Evolutionary conservation across 2,113 vertebrate genomes (phyloP).

Genomic region (Channa argus): DNA sequence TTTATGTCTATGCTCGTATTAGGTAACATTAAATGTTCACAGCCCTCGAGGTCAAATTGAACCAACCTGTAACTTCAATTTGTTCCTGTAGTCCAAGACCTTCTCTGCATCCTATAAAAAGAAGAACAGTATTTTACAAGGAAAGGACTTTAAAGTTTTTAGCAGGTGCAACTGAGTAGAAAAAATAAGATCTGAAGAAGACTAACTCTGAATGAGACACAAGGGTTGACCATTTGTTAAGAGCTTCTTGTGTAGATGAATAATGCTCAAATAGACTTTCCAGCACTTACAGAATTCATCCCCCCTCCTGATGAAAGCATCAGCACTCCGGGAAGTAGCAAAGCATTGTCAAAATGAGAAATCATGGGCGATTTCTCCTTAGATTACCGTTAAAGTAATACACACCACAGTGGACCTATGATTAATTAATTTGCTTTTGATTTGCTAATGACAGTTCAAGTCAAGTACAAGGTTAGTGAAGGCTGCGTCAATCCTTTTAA

Average conservation of each 20-base stretch:
- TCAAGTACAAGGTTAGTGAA: conserved; percentile 80
- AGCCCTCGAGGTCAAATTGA: conserved; percentile 21
- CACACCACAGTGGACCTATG: conserved; percentile 55
- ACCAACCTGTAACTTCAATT: neutral
- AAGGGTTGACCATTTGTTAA: conserved; percentile 58
- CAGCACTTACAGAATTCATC: conserved; percentile 75
- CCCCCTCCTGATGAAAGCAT: conserved; percentile 66
- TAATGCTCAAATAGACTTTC: conserved; percentile 74
- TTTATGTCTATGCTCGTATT: conserved; percentile 9
- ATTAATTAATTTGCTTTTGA: conserved; percentile 83
- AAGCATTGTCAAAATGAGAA: conserved; percentile 74
- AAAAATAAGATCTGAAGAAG: conserved; percentile 30
- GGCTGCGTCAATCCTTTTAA: conserved; percentile 81
- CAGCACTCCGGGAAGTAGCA: conserved; percentile 70
- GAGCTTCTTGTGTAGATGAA: conserved; percentile 67
- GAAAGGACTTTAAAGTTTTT: neutral
- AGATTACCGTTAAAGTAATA: conserved; percentile 81
- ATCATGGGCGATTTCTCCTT: conserved; percentile 72
- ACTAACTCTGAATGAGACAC: conserved; percentile 32
- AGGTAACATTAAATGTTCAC: conserved; percentile 15
- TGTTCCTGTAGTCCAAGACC: too few species aligned
- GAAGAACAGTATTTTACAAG: neutral
- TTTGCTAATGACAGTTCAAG: conserved; percentile 79
- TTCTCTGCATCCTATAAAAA: neutral
- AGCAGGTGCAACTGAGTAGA: conserved; percentile 6